phyloP scores from a whole-genome alignment of 2,797 vertebrate species.

The Apodemus agrarius region DNA sequence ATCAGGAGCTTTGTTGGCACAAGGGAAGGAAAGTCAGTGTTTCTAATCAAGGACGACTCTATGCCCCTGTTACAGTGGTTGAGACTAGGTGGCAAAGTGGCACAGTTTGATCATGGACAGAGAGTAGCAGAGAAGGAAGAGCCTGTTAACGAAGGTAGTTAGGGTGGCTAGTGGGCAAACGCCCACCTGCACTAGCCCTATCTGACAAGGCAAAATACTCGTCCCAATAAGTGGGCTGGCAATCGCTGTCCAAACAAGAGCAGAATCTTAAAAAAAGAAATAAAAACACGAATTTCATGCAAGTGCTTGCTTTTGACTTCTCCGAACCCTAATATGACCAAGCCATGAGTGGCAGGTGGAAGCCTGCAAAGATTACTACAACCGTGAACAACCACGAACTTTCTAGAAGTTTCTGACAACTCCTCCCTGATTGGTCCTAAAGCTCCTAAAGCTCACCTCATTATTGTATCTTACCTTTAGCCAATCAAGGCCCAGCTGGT shows the following conservation, averaged over 20 bases:
- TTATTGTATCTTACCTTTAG: not conserved
- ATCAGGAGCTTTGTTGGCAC: no score
- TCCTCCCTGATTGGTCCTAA: not conserved
- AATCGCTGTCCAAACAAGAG: not conserved
- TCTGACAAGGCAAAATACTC: not conserved
- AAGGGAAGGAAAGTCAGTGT: not conserved
- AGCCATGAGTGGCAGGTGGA: not conserved
- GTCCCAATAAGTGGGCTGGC: not conserved
- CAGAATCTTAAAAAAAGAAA: not conserved
- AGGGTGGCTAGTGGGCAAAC: not conserved
- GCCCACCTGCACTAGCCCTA: no score
- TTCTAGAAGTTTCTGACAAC: not conserved
- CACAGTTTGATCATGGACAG: not conserved
- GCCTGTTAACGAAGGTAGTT: no score
- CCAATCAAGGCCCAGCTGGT: not conserved
- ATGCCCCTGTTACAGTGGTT: not conserved
- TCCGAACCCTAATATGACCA: not conserved
- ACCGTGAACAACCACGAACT: not conserved
- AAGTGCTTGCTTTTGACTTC: not conserved
- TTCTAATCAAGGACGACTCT: not conserved
- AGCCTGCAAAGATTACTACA: not conserved
- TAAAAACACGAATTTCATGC: not conserved
- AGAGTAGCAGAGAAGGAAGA: not conserved
- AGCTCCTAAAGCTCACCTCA: not conserved
- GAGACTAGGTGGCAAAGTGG: not conserved